phyloP scores from a whole-genome alignment of 1,140 invertebrate species.

The Ruditapes philippinarum region DNA sequence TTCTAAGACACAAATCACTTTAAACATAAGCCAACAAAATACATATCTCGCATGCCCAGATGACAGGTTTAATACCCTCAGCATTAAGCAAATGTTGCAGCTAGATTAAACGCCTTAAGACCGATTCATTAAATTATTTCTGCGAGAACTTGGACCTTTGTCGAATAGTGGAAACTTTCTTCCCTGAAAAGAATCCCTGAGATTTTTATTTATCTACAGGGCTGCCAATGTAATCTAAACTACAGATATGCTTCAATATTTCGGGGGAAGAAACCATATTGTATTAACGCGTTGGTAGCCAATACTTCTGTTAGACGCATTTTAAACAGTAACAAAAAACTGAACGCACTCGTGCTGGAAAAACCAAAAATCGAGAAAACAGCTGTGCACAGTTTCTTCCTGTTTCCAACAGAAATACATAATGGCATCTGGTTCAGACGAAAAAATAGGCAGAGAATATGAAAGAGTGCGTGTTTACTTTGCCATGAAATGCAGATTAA shows the following conservation, averaged over 20 bases:
- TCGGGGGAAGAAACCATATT: conserved; percentile 10
- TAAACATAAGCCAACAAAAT: not conserved
- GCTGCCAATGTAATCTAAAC: conserved; percentile 39
- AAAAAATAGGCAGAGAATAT: not conserved
- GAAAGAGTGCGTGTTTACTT: conserved; percentile 1
- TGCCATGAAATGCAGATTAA: conserved; percentile 18
- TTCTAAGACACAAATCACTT: not conserved
- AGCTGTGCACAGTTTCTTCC: not conserved
- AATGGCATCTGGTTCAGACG: not conserved
- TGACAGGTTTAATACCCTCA: not conserved
- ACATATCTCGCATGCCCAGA: not conserved
- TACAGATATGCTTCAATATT: conserved; percentile 8
- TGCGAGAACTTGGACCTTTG: not conserved
- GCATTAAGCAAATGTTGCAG: not conserved
- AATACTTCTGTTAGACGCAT: not conserved
- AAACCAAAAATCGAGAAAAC: conserved; percentile 25
- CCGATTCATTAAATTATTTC: not conserved
- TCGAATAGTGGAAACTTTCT: not conserved
- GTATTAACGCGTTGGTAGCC: conserved; percentile 19
- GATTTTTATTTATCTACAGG: conserved; percentile 37
- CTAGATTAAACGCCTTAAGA: not conserved
- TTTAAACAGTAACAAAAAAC: conserved; percentile 7
- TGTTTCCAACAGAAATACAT: not conserved
- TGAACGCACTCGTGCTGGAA: not conserved
- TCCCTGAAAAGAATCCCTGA: not conserved